These are phyloP conservation scores for Okapia johnstoni DNA, from an alignment of 2,113 vertebrate species.

Conservation along the genomic window DNA sequence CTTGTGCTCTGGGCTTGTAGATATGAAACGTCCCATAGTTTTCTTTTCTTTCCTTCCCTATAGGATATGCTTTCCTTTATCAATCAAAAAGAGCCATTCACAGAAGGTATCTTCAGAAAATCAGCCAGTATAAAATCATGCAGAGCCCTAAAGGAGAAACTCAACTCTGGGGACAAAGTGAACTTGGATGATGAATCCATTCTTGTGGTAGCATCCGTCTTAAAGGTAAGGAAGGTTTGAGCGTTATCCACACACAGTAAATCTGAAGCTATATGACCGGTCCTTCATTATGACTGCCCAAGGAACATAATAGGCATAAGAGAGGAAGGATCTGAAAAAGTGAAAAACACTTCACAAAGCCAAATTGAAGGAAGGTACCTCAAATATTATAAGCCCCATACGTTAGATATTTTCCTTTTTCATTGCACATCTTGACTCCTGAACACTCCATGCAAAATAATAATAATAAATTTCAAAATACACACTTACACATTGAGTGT, in stretches of 20 bases:
- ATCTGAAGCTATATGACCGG: neutral
- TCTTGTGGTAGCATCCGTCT: slow-evolving; percentile 87
- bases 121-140: slow-evolving; percentile 87
- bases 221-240: slow-evolving; percentile 81
- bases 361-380: neutral
- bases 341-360: neutral
- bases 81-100: slow-evolving; percentile 86
- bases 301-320: no score
- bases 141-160: slow-evolving; percentile 84
- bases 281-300: neutral
- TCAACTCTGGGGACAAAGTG: slow-evolving; percentile 83
- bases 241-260: neutral
- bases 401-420: neutral
- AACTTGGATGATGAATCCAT: slow-evolving; percentile 84
- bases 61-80: slow-evolving; percentile 91
- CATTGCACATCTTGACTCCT: neutral
- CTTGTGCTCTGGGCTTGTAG: neutral
- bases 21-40: neutral
- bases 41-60: neutral
- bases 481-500: neutral
- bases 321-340: neutral
- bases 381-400: neutral
- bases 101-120: slow-evolving; percentile 88
- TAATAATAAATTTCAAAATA: neutral
- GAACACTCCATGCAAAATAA: neutral